A percentile compares a stretch with the other conserved stretches of the same genome.
phyloP scores from a whole-genome alignment of 2,888 invertebrate genomes.

The Augochlorella aurata region DNA sequence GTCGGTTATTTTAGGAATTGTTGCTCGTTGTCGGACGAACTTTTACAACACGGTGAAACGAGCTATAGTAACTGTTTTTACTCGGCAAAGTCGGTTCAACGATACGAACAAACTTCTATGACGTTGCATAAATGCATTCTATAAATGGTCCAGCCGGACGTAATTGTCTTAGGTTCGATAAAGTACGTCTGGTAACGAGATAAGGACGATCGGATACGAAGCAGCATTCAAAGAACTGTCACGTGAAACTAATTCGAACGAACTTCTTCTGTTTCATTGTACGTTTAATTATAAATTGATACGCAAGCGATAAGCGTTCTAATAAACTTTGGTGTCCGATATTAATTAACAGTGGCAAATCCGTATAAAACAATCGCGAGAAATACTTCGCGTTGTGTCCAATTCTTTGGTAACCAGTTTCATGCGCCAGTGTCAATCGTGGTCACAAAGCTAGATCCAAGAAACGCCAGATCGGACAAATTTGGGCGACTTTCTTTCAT shows the following conservation, averaged over 20 bases:
- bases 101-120: too few relatives aligned
- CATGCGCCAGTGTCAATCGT: background rate
- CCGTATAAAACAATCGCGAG: too few relatives aligned
- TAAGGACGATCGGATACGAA: background rate
- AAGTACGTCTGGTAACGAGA: background rate
- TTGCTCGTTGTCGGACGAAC: background rate
- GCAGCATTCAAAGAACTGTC: background rate
- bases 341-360: background rate
- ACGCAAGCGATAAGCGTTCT: background rate
- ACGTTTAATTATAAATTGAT: background rate
- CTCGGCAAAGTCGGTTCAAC: background rate
- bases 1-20: background rate
- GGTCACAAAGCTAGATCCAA: background rate
- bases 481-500: background rate
- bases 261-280: background rate
- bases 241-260: background rate
- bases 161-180: background rate
- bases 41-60: background rate
- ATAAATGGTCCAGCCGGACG: too few relatives aligned
- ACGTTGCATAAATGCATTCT: background rate
- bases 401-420: background rate
- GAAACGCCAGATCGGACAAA: background rate
- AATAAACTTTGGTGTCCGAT: background rate
- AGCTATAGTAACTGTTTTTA: background rate
- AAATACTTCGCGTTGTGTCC: too few relatives aligned